Base-by-base conservation (phyloP, 2,113 vertebrate genomes). In the Crotophaga sulcirostris region DNA sequence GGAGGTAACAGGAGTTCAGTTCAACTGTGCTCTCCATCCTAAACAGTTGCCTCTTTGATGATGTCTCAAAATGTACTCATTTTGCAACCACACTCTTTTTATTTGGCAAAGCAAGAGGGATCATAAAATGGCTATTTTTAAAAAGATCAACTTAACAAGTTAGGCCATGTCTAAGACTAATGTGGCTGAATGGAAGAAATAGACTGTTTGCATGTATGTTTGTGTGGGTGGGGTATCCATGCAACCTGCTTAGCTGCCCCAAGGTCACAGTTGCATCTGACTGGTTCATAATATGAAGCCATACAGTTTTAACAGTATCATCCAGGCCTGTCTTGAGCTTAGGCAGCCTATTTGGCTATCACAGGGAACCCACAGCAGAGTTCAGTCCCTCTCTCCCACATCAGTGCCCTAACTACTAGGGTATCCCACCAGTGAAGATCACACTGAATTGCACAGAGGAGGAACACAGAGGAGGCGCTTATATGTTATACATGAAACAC, bases 391-490 rank as follows among this genome's bases (percentile, higher is more conserved):
- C 13, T 38, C 33, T 75, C 28, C 33, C 42, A 49, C 23, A 60
- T 4, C 16, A 74, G 7, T 33, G 7, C 38, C 33, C 55, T 76
- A 16, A 72, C 13, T 64, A 24, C 7, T 25, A 42, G 5, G 11
- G 13, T 26, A 54, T 26, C 28, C 23, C 44, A 29, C 17, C 36
- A 45, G 38, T 68, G 87, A 63, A 33, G 20, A 59, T 31, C 25
- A 75, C 9, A 31, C 7, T 40, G 38, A 82, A 78, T 55, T 60
- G 33, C 52, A 87, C 20, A 49, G 55, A 56, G 83, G 12, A 45
- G 13, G 6, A 80, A 28, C 20, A 1, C 0, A 78, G 45, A 40
- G 38, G 10, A 80, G 25, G 36, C 0, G 0, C 19, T 60, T 8
- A 23, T 13, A 36, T 0, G 0, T 54, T 56, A 9, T 10, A 12